Percentiles rank a stretch among this genome's conserved stretches.
Conservation (phyloP, 2,113 vertebrate species). For the Ascaphus truei region DNA sequence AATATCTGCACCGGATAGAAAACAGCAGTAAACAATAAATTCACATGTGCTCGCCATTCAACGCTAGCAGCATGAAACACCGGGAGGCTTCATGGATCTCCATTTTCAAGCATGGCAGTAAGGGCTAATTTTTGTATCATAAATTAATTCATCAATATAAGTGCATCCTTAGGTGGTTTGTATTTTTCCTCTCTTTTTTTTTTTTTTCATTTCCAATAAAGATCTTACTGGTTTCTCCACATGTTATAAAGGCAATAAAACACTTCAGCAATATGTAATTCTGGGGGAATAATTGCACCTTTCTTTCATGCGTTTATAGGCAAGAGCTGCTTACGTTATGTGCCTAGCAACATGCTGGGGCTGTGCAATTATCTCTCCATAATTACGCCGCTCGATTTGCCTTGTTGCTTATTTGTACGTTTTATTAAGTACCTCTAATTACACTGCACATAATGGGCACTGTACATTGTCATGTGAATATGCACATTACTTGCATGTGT, state of each 20-base stretch:
- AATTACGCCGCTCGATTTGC: slow-evolving; percentile 25
- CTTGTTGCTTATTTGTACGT: slow-evolving; percentile 10
- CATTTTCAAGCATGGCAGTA: not conserved
- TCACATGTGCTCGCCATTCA: not conserved
- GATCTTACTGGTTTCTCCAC: not conserved
- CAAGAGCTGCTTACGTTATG: slow-evolving; percentile 9
- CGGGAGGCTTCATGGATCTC: not conserved
- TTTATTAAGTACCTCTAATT: slow-evolving; percentile 28
- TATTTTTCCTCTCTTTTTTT: too few species aligned
- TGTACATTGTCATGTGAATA: not conserved
- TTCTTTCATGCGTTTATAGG: slow-evolving; percentile 7
- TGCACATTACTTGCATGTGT: not conserved
- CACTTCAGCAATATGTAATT: slow-evolving; percentile 9
- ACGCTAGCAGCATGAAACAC: not conserved
- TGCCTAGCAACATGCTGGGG: not conserved
- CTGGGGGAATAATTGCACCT: slow-evolving; percentile 21
- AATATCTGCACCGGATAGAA: not conserved
- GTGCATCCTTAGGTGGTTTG: not conserved
- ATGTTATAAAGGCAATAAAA: slow-evolving; percentile 18
- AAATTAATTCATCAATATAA: not conserved
- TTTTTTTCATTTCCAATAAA: too few species aligned
- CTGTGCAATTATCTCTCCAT: slow-evolving; percentile 25
- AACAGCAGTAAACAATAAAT: not conserved
- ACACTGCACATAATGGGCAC: not conserved
- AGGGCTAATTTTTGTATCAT: not conserved